Evolutionary conservation across 1,140 invertebrate species (phyloP).

Genomic region (Drosophila nannoptera): DNA sequence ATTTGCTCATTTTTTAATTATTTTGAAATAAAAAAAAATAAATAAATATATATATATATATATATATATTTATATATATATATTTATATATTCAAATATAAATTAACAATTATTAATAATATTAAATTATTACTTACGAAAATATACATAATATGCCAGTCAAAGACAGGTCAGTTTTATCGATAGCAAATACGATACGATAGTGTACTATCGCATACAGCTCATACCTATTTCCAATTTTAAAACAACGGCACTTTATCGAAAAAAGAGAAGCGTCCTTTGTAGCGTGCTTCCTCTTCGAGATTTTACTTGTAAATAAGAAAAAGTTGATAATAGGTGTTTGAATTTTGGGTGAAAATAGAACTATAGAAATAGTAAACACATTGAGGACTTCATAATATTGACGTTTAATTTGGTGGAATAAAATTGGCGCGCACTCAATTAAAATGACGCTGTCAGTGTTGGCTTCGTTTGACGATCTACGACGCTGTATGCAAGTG

Average conservation of each 20-base stretch:
- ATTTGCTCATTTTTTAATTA: too few species aligned
- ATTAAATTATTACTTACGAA: too few species aligned
- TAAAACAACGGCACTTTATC: constrained; percentile 66
- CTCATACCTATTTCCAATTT: constrained; percentile 47
- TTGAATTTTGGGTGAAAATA: neutral
- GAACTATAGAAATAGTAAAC: neutral
- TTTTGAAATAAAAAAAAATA: too few species aligned
- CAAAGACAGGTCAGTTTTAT: neutral
- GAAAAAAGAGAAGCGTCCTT: constrained; percentile 56
- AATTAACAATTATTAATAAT: too few species aligned
- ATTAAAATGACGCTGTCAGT: constrained; percentile 79
- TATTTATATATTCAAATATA: too few species aligned
- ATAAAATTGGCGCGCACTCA: constrained; percentile 36
- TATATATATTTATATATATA: too few species aligned
- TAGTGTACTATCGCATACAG: constrained; percentile 7
- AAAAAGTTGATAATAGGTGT: neutral
- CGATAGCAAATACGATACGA: neutral
- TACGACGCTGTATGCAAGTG: constrained; percentile 84
- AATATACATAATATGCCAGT: neutral
- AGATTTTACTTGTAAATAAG: constrained; percentile 22
- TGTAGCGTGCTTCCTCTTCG: constrained; percentile 56
- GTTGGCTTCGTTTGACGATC: constrained; percentile 83
- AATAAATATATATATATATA: too few species aligned
- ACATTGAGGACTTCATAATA: neutral
- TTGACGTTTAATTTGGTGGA: constrained; percentile 1